Evolutionary conservation across 2,113 vertebrate species (phyloP), one percentile per base, ranked within the genome.

Genomic region (Neopipo cinnamomea): DNA sequence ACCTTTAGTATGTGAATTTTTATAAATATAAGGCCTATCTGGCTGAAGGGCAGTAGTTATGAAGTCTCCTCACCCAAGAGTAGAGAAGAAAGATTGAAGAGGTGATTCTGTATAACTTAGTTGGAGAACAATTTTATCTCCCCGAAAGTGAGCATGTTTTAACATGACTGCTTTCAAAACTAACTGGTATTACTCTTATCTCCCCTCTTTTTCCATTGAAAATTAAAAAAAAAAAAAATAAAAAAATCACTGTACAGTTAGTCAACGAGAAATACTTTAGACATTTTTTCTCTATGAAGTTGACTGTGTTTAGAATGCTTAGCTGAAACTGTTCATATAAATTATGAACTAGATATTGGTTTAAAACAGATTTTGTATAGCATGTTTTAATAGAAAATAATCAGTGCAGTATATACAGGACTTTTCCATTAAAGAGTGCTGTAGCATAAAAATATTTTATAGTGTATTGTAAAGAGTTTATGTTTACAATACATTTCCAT

Each of bases 401-500:
- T 58, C 81, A 79, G 30, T 53, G 76, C 33, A 30, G 4, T 81
- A 66, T 92, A 71, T 47, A 72, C 15, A 73, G 31, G 61, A 89
- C 59, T 53, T 68, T 87, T 66, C 65, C 41, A 79, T 49, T 76
- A 71, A 91, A 39, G 49, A 73, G 6, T 53, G 46, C 6, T 65
- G 50, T 56, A 74, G 50, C 56, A 90, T 73, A 89, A 90, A 96
- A 92, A 72, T 62, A 89, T 61, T 89, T 95, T 93, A 68, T 24
- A 58, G 25, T 21, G 22, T 66, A 70, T 47, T 9, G 0, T 87
- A 87, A 87, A 91, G 14, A 33, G 27, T 71, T 81, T 80, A 39
- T 92, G 27, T 95, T 91, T 94, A 67, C 35, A 90, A 77, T 78
- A 88, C 23, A 65, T 83, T 96, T 93, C 62, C 67, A 91, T 96